phyloP scores from a whole-genome alignment of 2,113 vertebrate species.

The Arothron firmamentum region DNA sequence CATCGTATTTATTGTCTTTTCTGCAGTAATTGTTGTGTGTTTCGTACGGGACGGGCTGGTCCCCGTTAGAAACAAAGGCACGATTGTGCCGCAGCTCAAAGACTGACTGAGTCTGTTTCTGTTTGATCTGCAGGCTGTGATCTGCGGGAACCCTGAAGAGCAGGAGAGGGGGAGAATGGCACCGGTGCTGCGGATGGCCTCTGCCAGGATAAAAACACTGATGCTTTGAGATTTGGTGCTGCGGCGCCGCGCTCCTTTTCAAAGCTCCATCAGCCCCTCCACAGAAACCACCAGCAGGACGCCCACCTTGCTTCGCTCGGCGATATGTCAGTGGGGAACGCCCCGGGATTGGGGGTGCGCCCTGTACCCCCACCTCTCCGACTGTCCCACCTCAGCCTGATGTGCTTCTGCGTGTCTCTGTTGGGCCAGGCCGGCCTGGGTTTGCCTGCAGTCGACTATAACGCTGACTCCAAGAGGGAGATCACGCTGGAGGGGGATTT shows the following conservation, averaged over 20 bases:
- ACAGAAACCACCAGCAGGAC: conserved; percentile 31
- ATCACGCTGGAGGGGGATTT: conserved; percentile 91
- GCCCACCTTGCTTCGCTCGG: conserved; percentile 36
- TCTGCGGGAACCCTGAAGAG: conserved; percentile 48
- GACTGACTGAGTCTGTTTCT: conserved; percentile 59
- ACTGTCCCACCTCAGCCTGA: conserved; percentile 56
- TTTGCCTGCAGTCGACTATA: conserved; percentile 64
- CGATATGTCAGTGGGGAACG: conserved; percentile 67
- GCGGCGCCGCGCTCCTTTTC: conserved; percentile 28
- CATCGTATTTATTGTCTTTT: no score
- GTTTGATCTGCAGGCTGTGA: conserved; percentile 73
- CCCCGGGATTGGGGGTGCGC: conserved; percentile 54
- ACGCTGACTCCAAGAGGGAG: conserved; percentile 82
- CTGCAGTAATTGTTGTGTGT: not conserved
- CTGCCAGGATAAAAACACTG: conserved; percentile 57
- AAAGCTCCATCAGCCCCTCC: conserved; percentile 20
- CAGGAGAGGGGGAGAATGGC: conserved; percentile 45
- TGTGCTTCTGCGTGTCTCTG: conserved; percentile 51
- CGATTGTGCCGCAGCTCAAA: conserved; percentile 48
- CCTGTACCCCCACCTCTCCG: conserved; percentile 55
- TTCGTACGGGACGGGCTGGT: not conserved
- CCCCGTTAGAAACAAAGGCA: conserved; percentile 51
- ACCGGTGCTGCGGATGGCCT: conserved; percentile 61
- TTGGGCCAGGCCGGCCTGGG: conserved; percentile 53
- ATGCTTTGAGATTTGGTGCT: conserved; percentile 58